These are phyloP conservation scores for Dryocosmus kuriphilus DNA, from an alignment of 2,888 invertebrate genomes.

Conservation along the genomic window DNA sequence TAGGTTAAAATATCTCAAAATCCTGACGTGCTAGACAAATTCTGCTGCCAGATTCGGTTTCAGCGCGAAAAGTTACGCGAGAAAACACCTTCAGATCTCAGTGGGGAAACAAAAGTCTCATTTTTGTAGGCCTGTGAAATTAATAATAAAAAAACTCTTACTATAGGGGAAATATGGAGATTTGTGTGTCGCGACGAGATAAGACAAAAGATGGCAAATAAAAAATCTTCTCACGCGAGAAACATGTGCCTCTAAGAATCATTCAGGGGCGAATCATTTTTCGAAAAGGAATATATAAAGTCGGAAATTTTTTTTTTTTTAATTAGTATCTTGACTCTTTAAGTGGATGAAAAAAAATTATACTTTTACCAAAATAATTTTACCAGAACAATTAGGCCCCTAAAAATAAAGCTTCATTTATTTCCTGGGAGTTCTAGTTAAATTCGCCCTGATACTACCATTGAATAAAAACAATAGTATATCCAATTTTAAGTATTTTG, in stretches of 20 bases:
- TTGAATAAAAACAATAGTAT: background rate
- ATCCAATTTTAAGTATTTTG: background rate
- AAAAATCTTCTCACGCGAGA: constrained; percentile 8
- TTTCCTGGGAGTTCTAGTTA: background rate
- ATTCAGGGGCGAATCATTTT: constrained; percentile 25
- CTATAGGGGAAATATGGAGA: background rate
- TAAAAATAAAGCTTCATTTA: background rate
- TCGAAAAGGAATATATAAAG: background rate
- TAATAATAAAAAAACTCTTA: background rate
- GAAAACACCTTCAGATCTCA: too few relatives aligned
- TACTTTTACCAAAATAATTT: too few relatives aligned
- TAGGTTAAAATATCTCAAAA: too few relatives aligned
- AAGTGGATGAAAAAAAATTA: too few relatives aligned
- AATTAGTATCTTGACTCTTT: too few relatives aligned
- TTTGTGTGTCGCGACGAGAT: constrained; percentile 10
- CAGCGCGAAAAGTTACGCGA: too few relatives aligned
- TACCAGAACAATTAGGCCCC: too few relatives aligned
- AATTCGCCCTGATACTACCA: background rate
- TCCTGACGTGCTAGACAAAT: too few relatives aligned
- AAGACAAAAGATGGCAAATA: constrained; percentile 23
- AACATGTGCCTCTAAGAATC: constrained; percentile 2
- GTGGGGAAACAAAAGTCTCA: too few relatives aligned
- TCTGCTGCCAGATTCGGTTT: too few relatives aligned
- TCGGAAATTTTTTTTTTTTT: too few relatives aligned
- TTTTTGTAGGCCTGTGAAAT: too few relatives aligned